Conservation (phyloP, 2,797 vertebrate species). For the Poecilia wingei region DNA sequence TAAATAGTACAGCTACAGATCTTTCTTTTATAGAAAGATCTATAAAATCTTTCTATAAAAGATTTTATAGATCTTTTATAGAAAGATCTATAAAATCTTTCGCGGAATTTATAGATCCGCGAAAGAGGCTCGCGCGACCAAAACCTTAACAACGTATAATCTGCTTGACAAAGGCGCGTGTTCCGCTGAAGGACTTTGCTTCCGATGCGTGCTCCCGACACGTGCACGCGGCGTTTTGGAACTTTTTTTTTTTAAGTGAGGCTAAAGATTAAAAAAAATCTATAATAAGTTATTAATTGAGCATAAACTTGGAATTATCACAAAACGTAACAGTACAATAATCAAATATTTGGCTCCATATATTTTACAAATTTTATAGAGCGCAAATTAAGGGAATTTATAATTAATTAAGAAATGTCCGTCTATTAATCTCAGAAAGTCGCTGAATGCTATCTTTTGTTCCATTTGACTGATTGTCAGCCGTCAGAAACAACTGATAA, state of each 20-base stretch:
- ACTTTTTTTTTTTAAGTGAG: neutral
- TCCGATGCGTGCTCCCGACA: constrained; percentile 35
- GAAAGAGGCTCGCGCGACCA: neutral
- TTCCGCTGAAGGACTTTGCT: neutral
- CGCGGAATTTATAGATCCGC: neutral
- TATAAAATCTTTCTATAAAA: too few relatives aligned
- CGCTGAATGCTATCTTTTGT: too few relatives aligned
- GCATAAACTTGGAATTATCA: neutral
- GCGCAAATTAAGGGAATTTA: neutral
- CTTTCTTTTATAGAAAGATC: too few relatives aligned
- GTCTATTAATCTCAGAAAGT: neutral
- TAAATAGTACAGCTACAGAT: too few relatives aligned
- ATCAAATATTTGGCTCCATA: neutral
- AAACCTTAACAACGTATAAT: accelerated
- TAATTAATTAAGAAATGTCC: neutral
- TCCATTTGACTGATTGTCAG: neutral
- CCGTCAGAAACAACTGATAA: neutral
- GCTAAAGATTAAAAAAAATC: too few relatives aligned
- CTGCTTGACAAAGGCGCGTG: constrained; percentile 11
- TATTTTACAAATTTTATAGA: neutral
- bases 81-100: too few relatives aligned
- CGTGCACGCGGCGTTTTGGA: constrained; percentile 4
- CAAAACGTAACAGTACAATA: neutral
- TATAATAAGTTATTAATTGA: neutral
- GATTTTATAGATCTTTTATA: too few relatives aligned